These are phyloP conservation scores for Mythimna impura DNA, from an alignment of 2,888 invertebrate species.

Conservation along the genomic window DNA sequence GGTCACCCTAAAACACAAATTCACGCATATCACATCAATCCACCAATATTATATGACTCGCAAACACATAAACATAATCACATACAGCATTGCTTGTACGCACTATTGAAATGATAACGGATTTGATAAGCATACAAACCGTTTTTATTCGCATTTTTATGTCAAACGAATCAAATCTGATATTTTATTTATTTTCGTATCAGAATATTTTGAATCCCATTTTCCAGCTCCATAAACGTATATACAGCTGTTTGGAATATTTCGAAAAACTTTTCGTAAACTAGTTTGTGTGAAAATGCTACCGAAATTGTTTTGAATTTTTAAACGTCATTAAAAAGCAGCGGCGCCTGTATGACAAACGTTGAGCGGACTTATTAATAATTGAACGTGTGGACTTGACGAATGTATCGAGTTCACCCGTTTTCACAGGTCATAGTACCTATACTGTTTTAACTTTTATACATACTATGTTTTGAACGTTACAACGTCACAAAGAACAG, in stretches of 20 bases:
- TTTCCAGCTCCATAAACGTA: constrained; percentile 18
- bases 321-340: constrained; percentile 47
- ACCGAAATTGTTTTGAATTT: constrained; percentile 51
- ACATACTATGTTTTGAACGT: too few species aligned
- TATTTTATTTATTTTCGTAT: constrained; percentile 54
- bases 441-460: too few species aligned
- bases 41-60: constrained; percentile 18
- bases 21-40: neutral
- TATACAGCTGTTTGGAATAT: constrained; percentile 11
- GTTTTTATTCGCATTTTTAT: constrained; percentile 33
- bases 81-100: constrained; percentile 3
- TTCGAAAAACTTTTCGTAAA: constrained; percentile 30
- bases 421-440: neutral
- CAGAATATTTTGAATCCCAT: constrained; percentile 32
- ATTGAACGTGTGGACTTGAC: constrained; percentile 34
- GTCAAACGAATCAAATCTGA: constrained; percentile 43
- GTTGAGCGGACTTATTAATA: constrained; percentile 33
- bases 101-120: constrained; percentile 35
- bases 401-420: constrained; percentile 15
- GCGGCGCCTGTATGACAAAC: constrained; percentile 2
- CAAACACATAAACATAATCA: constrained; percentile 7
- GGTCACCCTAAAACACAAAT: constrained; percentile 13
- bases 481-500: too few species aligned
- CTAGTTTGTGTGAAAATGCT: constrained; percentile 43
- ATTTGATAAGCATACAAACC: constrained; percentile 34